Evolutionary conservation across 2,888 invertebrate species (phyloP).

Genomic region (Drosophila meridionalis): DNA sequence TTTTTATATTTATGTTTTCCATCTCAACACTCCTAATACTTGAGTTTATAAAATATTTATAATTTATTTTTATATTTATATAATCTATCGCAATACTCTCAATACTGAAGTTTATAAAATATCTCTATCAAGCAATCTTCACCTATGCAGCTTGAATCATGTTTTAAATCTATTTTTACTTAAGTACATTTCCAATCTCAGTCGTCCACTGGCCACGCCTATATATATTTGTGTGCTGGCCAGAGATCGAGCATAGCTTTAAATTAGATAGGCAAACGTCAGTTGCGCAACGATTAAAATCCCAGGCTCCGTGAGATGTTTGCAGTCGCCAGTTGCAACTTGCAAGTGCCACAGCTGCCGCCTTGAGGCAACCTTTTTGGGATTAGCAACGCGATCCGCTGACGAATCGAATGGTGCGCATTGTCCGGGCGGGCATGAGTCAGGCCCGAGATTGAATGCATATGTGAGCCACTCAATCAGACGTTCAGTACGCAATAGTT

Average conservation of each 20-base stretch:
- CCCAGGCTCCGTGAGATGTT: constrained; percentile 22
- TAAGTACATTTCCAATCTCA: not conserved
- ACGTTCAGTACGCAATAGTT: constrained; percentile 5
- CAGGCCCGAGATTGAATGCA: constrained; percentile 4
- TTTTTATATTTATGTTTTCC: no score
- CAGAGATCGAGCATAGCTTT: constrained; percentile 26
- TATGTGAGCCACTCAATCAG: constrained; percentile 11
- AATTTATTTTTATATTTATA: no score
- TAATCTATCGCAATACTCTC: no score
- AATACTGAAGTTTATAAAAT: no score
- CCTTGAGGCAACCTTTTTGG: constrained; percentile 65
- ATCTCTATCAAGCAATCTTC: not conserved
- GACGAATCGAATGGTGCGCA: constrained; percentile 15
- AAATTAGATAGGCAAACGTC: constrained; percentile 39
- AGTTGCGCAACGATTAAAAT: constrained; percentile 45
- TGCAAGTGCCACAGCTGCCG: constrained; percentile 49
- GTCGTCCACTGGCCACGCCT: constrained; percentile 20
- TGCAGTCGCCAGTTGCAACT: constrained; percentile 5
- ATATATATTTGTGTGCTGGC: not conserved
- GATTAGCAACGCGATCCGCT: constrained; percentile 32
- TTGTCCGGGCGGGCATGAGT: constrained; percentile 33
- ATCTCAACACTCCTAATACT: no score
- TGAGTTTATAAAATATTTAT: no score
- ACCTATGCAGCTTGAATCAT: not conserved
- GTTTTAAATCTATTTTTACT: not conserved